Base-by-base conservation (phyloP, 2,888 invertebrate species). In the Cephus runcator region DNA sequence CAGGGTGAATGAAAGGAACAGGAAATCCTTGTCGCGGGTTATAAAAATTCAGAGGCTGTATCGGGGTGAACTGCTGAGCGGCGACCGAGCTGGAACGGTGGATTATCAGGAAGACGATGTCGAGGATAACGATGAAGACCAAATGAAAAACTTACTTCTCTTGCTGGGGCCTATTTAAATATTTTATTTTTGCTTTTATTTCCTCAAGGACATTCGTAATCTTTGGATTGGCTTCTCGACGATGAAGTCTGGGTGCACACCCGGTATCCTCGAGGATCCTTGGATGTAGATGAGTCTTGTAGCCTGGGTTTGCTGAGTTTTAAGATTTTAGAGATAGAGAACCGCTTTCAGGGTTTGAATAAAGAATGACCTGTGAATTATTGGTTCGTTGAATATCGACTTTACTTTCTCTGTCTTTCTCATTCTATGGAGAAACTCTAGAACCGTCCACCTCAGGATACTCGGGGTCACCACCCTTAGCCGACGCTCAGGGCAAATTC, bases 161-260 rank as follows among this genome's bases (percentile, higher is more conserved):
- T 40, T 40, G 4, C 15, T 15, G 40, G 40, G 40, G 40, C 81
- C 82, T 82, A 85, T 85, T 85, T 87, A 85, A 86, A 87, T 88
- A 87, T 87, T 87, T 87, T 83, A 87, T 86, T 85, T 83, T 80
- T 69, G 77, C 83, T 81, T 83, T 82, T 87, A 82, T 82, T 84
- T 82, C 77, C 73, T 56, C 36, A 81, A 82, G 83, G 81, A 84
- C 85, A 84, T 85, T 86, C 84, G 83, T 85, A 83, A 86, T 85
- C 85, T 83, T 81, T 80, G 80, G 78, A 80, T 84, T 83, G 0
- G 69, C 69, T 69, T 33, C 69, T 33, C 12, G 31, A 15, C 30
- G 12, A 69, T 33, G 33, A 30, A 0, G 30, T 31, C 69, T 30
- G 2, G 69, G 4, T 11, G 30, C 33, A 11, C 12, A 69, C 69